Percentiles rank a stretch among this genome's conserved stretches.
phyloP scores from a whole-genome alignment of 2,888 invertebrate species.

The Drosophila neotestacea region DNA sequence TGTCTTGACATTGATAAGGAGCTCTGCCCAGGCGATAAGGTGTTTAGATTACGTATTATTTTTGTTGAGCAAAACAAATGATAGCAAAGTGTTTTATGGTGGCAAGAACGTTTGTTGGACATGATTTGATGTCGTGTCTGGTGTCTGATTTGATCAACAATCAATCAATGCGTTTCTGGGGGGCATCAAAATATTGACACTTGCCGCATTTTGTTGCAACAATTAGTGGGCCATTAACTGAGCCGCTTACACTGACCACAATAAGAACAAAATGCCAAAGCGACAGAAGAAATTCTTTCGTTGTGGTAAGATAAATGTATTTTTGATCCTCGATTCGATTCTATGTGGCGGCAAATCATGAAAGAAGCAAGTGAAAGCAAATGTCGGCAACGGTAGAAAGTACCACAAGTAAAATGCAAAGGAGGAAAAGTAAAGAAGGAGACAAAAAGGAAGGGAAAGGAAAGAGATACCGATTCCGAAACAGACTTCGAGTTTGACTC shows the following conservation, averaged over 20 bases:
- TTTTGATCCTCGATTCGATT: constrained; percentile 71
- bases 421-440: constrained; percentile 30
- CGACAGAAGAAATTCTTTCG: constrained; percentile 14
- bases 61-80: constrained; percentile 25
- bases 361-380: constrained; percentile 69
- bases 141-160: constrained; percentile 25
- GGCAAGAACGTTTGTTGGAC: constrained; percentile 6
- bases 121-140: neutral
- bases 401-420: constrained; percentile 42
- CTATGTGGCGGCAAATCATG: constrained; percentile 66
- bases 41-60: constrained; percentile 24
- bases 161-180: constrained; percentile 56
- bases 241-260: constrained; percentile 60
- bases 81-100: neutral
- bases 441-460: constrained; percentile 38
- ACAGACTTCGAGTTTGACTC: constrained; percentile 17
- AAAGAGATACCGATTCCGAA: constrained; percentile 10
- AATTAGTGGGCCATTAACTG: constrained; percentile 68
- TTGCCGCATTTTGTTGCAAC: constrained; percentile 70
- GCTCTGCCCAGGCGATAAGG: constrained; percentile 38
- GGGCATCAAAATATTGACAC: constrained; percentile 79
- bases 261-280: constrained; percentile 17
- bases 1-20: constrained; percentile 39
- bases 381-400: constrained; percentile 60
- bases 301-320: constrained; percentile 79